Conservation (phyloP, 1,140 invertebrate species). For the Andrena cerasifolii region DNA sequence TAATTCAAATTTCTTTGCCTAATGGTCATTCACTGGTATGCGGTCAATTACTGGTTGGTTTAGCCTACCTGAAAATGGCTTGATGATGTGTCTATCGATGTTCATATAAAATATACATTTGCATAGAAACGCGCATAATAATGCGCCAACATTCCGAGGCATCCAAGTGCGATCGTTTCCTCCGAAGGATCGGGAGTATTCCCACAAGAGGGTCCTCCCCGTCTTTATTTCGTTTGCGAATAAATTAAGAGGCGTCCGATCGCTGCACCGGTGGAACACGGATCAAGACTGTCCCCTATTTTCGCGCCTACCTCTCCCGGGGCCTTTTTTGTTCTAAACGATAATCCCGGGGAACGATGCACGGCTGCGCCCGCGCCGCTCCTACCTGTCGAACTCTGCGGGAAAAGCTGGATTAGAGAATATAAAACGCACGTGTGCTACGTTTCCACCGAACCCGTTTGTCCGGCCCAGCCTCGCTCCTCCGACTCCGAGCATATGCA, state of each 20-base stretch:
- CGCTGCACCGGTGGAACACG: not conserved
- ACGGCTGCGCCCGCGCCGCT: slow-evolving; percentile 48
- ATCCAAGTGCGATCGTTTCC: no score
- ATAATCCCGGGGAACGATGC: slow-evolving; percentile 64
- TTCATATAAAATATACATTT: no score
- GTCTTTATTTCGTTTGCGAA: slow-evolving; percentile 45
- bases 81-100: no score
- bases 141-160: no score
- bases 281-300: slow-evolving; percentile 11
- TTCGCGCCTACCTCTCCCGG: slow-evolving; percentile 7
- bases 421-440: not conserved
- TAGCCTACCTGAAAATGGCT: no score
- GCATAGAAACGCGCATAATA: no score
- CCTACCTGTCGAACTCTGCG: slow-evolving; percentile 31
- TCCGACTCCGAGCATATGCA: slow-evolving; percentile 48
- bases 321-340: slow-evolving; percentile 44
- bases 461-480: slow-evolving; percentile 13
- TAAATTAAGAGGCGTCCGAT: slow-evolving; percentile 58
- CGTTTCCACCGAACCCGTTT: slow-evolving; percentile 2
- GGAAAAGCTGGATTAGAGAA: not conserved
- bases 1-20: no score
- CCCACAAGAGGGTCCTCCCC: slow-evolving; percentile 29
- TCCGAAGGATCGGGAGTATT: not conserved
- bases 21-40: no score
- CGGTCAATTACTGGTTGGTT: no score